Conservation (phyloP, 1,140 invertebrate species). For the Chrysopa pallens region DNA sequence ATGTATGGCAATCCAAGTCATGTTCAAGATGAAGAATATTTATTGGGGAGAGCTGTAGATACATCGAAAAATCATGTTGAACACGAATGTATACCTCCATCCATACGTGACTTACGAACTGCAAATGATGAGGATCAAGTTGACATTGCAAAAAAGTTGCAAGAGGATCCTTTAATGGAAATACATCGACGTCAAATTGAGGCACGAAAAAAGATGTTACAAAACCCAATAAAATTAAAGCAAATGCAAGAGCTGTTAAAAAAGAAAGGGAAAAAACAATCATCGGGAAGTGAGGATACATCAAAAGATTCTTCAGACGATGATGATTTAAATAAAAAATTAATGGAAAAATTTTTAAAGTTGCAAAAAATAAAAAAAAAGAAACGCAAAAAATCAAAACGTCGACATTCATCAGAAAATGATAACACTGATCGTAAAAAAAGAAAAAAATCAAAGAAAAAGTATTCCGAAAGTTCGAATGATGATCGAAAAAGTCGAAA, state of each 20-base stretch:
- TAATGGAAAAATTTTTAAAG: constrained; percentile 28
- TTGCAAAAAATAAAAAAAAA: constrained; percentile 9
- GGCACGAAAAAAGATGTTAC: constrained; percentile 54
- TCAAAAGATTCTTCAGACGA: constrained; percentile 24
- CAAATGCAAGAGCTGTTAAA: constrained; percentile 60
- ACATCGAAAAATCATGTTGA: constrained; percentile 44
- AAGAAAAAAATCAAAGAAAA: constrained; percentile 8
- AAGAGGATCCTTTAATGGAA: constrained; percentile 75
- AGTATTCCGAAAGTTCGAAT: too few species aligned
- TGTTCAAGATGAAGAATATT: constrained; percentile 71
- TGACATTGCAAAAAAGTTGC: constrained; percentile 62
- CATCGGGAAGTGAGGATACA: constrained; percentile 15
- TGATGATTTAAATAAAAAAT: constrained; percentile 25
- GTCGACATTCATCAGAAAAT: background rate
- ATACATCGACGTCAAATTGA: constrained; percentile 78
- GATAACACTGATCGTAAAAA: constrained; percentile 22
- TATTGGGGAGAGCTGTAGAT: constrained; percentile 74
- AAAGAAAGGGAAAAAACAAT: constrained; percentile 25
- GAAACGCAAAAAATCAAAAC: background rate
- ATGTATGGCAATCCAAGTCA: constrained; percentile 78
- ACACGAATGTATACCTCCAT: constrained; percentile 57
- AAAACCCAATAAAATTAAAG: constrained; percentile 82
- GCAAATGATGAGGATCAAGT: constrained; percentile 42
- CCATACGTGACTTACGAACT: constrained; percentile 39
- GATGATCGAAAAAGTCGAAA: constrained; percentile 22